These are phyloP conservation scores for Cantharis nigra DNA, from an alignment of 2,888 invertebrate genomes.

Conservation along the genomic window DNA sequence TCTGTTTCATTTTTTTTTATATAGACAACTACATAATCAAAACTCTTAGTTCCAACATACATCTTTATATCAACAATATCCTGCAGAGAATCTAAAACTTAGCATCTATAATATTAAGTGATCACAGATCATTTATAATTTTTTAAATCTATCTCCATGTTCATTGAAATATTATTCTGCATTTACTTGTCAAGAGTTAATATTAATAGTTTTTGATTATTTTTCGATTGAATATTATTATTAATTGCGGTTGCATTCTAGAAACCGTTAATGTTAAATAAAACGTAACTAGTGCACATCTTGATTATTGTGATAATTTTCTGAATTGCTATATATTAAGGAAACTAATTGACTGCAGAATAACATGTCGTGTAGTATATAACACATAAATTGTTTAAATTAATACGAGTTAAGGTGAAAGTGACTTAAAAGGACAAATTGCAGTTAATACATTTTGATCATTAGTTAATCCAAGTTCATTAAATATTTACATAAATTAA, in stretches of 20 bases:
- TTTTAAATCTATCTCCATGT: not conserved
- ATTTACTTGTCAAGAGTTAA: not conserved
- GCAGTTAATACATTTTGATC: not conserved
- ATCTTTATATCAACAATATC: not conserved
- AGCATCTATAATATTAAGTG: not conserved
- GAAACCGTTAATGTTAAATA: not conserved
- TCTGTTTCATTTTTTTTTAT: not conserved
- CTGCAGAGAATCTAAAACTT: not conserved
- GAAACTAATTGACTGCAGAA: not conserved
- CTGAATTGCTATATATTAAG: not conserved
- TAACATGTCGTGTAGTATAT: not conserved
- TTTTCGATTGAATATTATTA: not conserved
- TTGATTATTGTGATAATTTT: not conserved
- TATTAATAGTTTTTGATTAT: not conserved
- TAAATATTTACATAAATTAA: not conserved
- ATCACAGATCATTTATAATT: not conserved
- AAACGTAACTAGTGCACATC: not conserved
- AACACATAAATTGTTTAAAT: not conserved
- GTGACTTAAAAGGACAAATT: not conserved
- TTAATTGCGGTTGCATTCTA: not conserved
- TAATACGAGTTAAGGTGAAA: not conserved
- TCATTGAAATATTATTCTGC: not conserved
- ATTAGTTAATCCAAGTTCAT: not conserved
- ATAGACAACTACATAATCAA: not conserved
- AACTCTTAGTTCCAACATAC: not conserved